Conservation (phyloP, 2,113 vertebrate species). For the Excalfactoria chinensis region DNA sequence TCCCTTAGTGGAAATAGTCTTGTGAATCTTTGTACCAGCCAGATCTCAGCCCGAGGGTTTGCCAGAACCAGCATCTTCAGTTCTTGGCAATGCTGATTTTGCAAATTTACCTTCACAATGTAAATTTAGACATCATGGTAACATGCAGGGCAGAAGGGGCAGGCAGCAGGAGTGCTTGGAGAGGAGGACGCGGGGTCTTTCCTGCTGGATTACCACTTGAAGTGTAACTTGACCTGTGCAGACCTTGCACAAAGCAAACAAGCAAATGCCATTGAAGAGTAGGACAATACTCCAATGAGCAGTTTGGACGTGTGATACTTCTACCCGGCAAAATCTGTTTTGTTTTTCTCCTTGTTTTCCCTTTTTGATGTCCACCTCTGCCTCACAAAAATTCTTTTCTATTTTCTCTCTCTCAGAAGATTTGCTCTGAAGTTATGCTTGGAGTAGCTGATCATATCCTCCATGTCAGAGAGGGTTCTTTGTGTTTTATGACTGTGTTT, state of each 20-base stretch:
- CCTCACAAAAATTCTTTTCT: conserved; percentile 42
- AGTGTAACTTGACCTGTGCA: conserved; percentile 41
- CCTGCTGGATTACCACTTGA: conserved; percentile 30
- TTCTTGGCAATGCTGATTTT: not conserved
- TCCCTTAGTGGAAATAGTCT: not conserved
- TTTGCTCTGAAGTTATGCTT: conserved; percentile 84
- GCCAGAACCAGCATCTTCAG: not conserved
- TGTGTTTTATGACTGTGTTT: conserved; percentile 92
- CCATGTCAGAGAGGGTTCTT: conserved; percentile 84
- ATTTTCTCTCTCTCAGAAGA: conserved; percentile 80
- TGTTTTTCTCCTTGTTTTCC: not conserved
- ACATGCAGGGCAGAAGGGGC: not conserved
- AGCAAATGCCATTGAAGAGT: conserved; percentile 28
- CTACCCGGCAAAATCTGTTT: conserved; percentile 31
- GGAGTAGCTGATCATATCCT: conserved; percentile 86
- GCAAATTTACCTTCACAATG: not conserved
- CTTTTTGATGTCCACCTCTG: conserved; percentile 38
- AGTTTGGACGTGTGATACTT: conserved; percentile 23
- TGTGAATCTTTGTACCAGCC: accelerated
- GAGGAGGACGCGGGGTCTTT: not conserved
- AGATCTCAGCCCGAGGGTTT: not conserved
- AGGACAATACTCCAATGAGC: not conserved
- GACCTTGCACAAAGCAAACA: conserved; percentile 44
- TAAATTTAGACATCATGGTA: not conserved
- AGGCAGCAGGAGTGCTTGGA: not conserved